Evolutionary conservation across 2,888 invertebrate species (phyloP), one percentile per base, ranked within the genome.

Genomic region (Fragum whitleyi): DNA sequence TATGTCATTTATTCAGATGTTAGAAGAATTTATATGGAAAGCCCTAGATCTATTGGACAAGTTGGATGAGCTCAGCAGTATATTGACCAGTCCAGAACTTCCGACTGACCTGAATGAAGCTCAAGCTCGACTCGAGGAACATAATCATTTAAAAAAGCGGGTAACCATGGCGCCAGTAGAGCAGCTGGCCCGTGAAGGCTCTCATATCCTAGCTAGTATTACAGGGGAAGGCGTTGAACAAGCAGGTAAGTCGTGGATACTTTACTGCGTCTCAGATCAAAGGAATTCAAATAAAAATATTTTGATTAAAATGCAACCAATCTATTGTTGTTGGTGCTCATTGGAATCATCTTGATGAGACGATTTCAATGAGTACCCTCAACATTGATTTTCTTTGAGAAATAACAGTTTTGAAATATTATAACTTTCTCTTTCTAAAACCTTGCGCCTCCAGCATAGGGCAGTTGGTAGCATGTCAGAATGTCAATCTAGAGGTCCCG

Each of bases 1-100:
- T 6, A 36, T 36, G 9, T 36, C 9, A 6, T 36, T 9, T 36
- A 53, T 92, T 11, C 89, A 96, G 95, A 97, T 98, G 77, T 96
- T 98, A 90, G 99, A 99, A 95, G 98, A 98, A 93, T 97, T 99
- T 94, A 96, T 97, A 90, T 98, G 98, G 98, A 98, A 98, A 95
- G 97, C 98, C 1, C 96, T 97, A 68, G 99, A 99, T 94, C 95
- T 98, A 85, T 95, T 98, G 82, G 98, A 98, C 93, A 96, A 98
- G 85, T 95, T 99, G 81, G 98, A 99, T 92, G 97, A 98, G 92
- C 95, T 98, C 84, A 97, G 98, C 93, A 98, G 98, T 93, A 98
- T 98, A 94, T 95, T 99, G 73, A 97, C 97, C 73, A 96, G 98
- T 86, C 97, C 97, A 87, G 98, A 98, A 92, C 97, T 98, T 92